Evolutionary conservation across 2,888 invertebrate species (phyloP).

Genomic region (Callinectes sapidus): DNA sequence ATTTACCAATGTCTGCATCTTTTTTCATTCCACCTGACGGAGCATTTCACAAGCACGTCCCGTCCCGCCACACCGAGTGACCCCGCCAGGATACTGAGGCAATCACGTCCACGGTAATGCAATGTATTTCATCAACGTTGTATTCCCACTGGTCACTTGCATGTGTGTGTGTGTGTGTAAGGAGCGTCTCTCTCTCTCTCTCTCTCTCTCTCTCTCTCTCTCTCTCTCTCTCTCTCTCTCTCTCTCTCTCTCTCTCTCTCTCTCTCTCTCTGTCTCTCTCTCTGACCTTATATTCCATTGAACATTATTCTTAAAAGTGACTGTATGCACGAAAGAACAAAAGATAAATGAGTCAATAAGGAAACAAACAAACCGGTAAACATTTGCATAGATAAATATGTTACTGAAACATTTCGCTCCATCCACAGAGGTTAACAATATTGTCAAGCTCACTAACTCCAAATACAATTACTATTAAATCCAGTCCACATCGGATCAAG

Average conservation of each 20-base stretch:
- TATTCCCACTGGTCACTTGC: neutral
- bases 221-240: constrained; percentile 32
- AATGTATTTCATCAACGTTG: neutral
- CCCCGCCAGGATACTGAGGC: neutral
- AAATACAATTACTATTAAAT: no score
- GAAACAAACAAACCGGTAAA: no score
- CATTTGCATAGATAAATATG: no score
- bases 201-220: constrained; percentile 20
- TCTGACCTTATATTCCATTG: no score
- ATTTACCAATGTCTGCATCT: neutral
- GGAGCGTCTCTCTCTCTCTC: neutral
- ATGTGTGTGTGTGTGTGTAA: neutral
- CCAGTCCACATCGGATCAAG: no score
- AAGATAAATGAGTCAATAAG: no score
- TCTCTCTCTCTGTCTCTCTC: no score
- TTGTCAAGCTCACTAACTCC: no score
- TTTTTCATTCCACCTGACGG: neutral
- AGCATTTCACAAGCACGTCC: neutral
- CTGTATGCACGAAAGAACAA: no score
- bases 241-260: neutral
- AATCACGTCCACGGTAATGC: neutral
- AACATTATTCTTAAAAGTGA: no score
- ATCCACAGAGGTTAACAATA: no score
- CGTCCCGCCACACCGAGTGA: neutral
- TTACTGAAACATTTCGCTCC: no score